Conservation (phyloP, 1,140 invertebrate species). For the Pseudobourletiella spinata region DNA sequence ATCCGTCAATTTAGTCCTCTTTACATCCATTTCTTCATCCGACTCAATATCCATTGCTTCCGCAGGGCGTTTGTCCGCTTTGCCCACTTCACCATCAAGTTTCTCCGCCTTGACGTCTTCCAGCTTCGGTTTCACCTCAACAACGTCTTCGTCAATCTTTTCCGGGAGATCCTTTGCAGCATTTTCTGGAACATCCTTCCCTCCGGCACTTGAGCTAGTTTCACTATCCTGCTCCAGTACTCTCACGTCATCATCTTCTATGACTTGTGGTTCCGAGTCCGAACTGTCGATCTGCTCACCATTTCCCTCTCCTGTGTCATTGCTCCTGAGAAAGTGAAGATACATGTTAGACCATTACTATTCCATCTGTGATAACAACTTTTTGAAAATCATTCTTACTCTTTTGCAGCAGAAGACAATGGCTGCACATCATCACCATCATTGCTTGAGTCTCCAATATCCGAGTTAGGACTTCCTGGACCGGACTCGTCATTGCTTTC, state of each 20-base stretch:
- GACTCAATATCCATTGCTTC: conserved; percentile 20
- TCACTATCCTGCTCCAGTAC: neutral
- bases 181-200: neutral
- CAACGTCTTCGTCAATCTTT: neutral
- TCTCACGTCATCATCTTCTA: neutral
- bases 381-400: no score
- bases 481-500: no score
- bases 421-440: no score
- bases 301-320: neutral
- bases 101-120: neutral
- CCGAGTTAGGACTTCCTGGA: no score
- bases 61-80: conserved; percentile 37
- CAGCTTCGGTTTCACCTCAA: neutral
- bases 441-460: no score
- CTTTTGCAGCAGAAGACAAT: no score
- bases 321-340: no score
- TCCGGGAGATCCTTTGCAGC: neutral
- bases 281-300: neutral
- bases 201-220: neutral
- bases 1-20: conserved; percentile 4
- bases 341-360: no score
- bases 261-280: neutral
- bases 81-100: neutral
- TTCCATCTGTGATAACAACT: no score
- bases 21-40: conserved; percentile 7